Conservation (phyloP, 1,140 invertebrate genomes). For the Drosophila aff. region DNA sequence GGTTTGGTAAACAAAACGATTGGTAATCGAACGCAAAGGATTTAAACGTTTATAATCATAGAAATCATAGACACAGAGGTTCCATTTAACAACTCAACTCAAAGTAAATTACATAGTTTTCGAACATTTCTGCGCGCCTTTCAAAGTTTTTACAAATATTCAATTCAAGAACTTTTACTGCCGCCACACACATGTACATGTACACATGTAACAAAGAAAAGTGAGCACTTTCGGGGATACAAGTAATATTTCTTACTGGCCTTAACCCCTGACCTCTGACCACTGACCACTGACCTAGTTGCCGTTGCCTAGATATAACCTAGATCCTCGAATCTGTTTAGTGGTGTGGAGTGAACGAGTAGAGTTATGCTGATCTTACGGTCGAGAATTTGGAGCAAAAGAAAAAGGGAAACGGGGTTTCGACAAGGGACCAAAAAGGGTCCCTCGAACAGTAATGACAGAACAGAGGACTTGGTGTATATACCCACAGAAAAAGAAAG, state of each 20-base stretch:
- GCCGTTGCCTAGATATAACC: slow-evolving; percentile 36
- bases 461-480: slow-evolving; percentile 6
- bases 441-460: slow-evolving; percentile 8
- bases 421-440: slow-evolving; percentile 9
- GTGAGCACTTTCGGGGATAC: slow-evolving; percentile 59
- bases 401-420: slow-evolving; percentile 7
- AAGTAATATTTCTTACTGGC: neutral
- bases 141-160: slow-evolving; percentile 11
- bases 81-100: slow-evolving; percentile 63
- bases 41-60: slow-evolving; percentile 53
- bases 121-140: slow-evolving; percentile 54
- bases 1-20: slow-evolving; percentile 54
- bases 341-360: slow-evolving; percentile 64
- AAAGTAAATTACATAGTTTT: slow-evolving; percentile 63
- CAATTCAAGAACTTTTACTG: slow-evolving; percentile 21
- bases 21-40: slow-evolving; percentile 56
- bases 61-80: slow-evolving; percentile 75
- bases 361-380: slow-evolving; percentile 50
- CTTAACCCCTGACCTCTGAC: slow-evolving; percentile 14
- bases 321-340: slow-evolving; percentile 49
- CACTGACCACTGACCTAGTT: slow-evolving; percentile 62
- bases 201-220: slow-evolving; percentile 53
- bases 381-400: slow-evolving; percentile 47
- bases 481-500: slow-evolving; percentile 19
- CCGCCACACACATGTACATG: slow-evolving; percentile 48